phyloP scores from a whole-genome alignment of 1,140 invertebrate species.

The Lucilia cuprina region DNA sequence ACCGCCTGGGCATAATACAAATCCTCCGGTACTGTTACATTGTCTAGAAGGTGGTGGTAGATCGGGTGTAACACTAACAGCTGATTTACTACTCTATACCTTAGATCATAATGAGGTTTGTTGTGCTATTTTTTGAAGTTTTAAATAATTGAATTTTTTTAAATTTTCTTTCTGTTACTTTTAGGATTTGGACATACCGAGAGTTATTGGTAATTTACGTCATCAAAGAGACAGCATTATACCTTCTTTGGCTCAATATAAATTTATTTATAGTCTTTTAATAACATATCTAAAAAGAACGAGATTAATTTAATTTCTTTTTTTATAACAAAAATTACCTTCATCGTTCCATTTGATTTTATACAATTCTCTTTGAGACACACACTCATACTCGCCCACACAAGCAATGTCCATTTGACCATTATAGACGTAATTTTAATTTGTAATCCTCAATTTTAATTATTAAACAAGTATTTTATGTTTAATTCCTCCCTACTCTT shows the following conservation, averaged over 20 bases:
- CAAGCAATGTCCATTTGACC: background rate
- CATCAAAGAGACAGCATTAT: constrained; percentile 86
- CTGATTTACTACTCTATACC: constrained; percentile 81
- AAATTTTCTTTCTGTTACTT: constrained; percentile 31
- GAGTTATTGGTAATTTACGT: constrained; percentile 76
- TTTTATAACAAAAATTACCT: background rate
- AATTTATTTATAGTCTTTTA: constrained; percentile 85
- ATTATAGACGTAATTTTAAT: background rate
- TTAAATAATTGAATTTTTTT: background rate
- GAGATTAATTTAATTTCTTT: constrained; percentile 74
- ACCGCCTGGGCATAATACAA: constrained; percentile 72
- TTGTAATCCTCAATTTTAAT: background rate
- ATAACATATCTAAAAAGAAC: constrained; percentile 86
- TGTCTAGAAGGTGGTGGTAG: constrained; percentile 76
- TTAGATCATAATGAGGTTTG: constrained; percentile 86
- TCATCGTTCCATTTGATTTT: background rate
- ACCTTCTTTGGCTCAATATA: constrained; percentile 86
- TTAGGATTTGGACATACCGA: constrained; percentile 79
- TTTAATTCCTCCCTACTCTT: background rate
- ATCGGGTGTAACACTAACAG: constrained; percentile 78
- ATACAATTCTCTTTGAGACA: background rate
- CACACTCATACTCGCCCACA: background rate
- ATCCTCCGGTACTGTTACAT: constrained; percentile 74
- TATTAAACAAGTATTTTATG: background rate
- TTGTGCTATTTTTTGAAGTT: background rate